These are phyloP conservation scores for Drosophila arawakana DNA, from an alignment of 1,140 invertebrate species.

Conservation along the genomic window DNA sequence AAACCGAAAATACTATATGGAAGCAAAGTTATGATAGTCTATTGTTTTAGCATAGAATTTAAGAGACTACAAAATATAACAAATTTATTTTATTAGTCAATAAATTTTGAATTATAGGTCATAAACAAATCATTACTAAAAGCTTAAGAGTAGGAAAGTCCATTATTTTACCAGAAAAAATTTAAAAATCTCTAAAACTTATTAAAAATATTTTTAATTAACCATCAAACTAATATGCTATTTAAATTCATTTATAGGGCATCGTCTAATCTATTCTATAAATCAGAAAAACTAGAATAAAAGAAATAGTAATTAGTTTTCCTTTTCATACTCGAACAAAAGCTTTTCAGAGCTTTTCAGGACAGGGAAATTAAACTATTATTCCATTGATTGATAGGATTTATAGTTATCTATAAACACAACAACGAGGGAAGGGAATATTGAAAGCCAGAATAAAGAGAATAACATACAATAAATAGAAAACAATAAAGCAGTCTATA, in stretches of 20 bases:
- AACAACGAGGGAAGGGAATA: neutral
- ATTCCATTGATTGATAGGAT: neutral
- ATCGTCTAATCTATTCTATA: neutral
- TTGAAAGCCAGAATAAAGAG: neutral
- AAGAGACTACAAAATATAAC: too few species aligned
- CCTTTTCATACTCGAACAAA: constrained; percentile 23
- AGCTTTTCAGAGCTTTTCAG: neutral
- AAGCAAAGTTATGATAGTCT: too few species aligned
- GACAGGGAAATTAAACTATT: constrained; percentile 1
- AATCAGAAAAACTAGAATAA: constrained; percentile 12
- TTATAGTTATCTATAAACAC: neutral
- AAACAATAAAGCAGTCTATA: neutral
- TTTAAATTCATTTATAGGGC: too few species aligned
- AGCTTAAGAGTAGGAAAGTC: too few species aligned
- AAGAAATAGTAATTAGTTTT: constrained; percentile 32
- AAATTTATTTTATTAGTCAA: too few species aligned
- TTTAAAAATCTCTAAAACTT: too few species aligned
- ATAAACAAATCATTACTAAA: too few species aligned
- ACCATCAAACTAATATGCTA: too few species aligned
- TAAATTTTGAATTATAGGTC: too few species aligned
- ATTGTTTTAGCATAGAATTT: too few species aligned
- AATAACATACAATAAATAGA: neutral
- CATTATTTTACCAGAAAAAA: too few species aligned
- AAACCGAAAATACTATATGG: neutral
- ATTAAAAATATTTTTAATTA: too few species aligned